These are phyloP conservation scores for Latheticus oryzae DNA, from an alignment of 2,888 invertebrate species.

Conservation along the genomic window DNA sequence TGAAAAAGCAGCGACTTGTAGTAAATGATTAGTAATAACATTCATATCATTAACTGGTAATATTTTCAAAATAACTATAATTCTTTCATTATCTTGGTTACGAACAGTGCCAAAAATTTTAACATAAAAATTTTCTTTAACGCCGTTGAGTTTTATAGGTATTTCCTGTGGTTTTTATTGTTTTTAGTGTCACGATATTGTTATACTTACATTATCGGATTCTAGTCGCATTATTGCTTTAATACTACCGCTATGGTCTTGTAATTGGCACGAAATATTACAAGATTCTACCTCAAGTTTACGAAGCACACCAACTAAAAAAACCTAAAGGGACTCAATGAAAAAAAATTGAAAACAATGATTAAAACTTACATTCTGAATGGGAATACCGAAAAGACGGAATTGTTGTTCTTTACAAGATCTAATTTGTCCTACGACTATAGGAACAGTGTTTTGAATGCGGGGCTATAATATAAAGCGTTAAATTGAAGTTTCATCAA, in stretches of 20 bases:
- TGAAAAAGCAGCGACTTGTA: constrained; percentile 74
- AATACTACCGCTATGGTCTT: constrained; percentile 74
- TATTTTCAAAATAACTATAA: constrained; percentile 75
- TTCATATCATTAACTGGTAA: constrained; percentile 72
- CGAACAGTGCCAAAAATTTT: constrained; percentile 74
- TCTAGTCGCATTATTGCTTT: constrained; percentile 71
- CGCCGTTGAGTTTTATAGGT: constrained; percentile 64
- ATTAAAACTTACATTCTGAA: constrained; percentile 63
- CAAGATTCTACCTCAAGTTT: constrained; percentile 72
- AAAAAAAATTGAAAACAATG: neutral
- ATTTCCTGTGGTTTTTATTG: constrained; percentile 38
- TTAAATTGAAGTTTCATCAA: neutral
- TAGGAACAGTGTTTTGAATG: constrained; percentile 66
- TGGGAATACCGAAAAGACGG: constrained; percentile 68
- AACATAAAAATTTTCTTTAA: constrained; percentile 67
- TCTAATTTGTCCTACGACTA: constrained; percentile 68
- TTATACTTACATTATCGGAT: constrained; percentile 62
- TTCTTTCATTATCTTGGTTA: constrained; percentile 71
- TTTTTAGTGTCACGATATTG: neutral
- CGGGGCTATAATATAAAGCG: constrained; percentile 33
- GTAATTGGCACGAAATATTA: constrained; percentile 72
- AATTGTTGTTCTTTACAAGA: constrained; percentile 67
- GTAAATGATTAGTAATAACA: constrained; percentile 75
- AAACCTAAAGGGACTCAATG: constrained; percentile 51
- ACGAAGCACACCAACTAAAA: constrained; percentile 69